A percentile compares a stretch with the other conserved stretches of the same genome.
Conservation (phyloP, 2,113 vertebrate species). For the Todiramphus chloris region DNA sequence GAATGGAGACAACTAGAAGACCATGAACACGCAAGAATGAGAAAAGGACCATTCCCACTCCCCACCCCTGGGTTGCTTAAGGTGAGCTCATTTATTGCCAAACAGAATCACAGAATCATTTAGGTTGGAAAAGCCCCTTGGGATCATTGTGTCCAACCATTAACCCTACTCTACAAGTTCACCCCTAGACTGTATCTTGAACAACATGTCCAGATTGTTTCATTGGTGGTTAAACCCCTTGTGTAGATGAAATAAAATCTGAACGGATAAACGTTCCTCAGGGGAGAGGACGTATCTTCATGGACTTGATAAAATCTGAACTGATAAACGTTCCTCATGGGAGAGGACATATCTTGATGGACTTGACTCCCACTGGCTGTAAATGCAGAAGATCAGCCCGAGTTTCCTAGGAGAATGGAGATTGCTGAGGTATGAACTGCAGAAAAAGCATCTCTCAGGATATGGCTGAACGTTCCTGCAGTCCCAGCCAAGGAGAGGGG, state of each 20-base stretch:
- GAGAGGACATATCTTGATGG: neutral
- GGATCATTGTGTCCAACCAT: too few relatives aligned
- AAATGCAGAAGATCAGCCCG: neutral
- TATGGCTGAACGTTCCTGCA: neutral
- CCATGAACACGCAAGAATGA: neutral
- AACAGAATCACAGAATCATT: neutral
- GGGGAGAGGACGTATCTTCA: neutral
- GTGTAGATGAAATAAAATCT: constrained; percentile 11
- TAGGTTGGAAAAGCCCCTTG: too few relatives aligned
- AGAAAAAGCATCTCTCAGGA: neutral
- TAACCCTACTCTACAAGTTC: too few relatives aligned
- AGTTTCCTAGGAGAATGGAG: neutral
- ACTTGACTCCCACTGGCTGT: neutral
- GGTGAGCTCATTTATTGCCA: constrained; percentile 16
- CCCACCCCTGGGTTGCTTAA: neutral
- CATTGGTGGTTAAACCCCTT: neutral
- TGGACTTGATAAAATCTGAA: neutral
- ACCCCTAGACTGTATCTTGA: neutral
- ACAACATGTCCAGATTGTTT: constrained; percentile 1
- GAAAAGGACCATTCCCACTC: neutral
- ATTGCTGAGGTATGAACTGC: neutral
- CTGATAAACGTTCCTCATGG: neutral
- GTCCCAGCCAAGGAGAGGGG: neutral
- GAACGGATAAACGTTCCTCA: constrained; percentile 6
- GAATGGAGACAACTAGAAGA: neutral